phyloP scores from a whole-genome alignment of 2,113 vertebrate species.

The Chaetura pelagica region DNA sequence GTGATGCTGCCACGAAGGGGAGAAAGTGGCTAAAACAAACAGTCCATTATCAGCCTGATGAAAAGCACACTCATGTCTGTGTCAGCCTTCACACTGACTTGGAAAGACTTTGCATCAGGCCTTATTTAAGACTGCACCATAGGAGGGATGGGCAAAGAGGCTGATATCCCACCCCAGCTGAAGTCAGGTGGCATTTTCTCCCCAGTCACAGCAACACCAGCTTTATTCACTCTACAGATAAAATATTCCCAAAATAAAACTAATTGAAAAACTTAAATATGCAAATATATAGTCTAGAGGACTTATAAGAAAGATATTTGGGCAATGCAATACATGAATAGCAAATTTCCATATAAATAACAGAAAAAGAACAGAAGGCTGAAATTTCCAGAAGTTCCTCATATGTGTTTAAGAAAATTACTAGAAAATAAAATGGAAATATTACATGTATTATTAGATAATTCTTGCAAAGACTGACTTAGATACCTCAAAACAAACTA shows the following conservation, averaged over 20 bases:
- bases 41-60: background rate
- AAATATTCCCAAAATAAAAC: background rate
- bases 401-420: background rate
- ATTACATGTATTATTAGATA: background rate
- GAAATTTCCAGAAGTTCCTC: background rate
- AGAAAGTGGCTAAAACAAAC: background rate
- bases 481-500: background rate
- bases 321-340: background rate
- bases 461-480: background rate
- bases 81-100: background rate
- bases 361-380: background rate
- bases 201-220: background rate
- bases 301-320: background rate
- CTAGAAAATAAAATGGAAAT: background rate
- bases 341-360: background rate
- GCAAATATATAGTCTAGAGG: background rate
- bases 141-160: background rate
- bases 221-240: background rate
- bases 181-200: background rate
- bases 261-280: background rate
- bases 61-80: background rate
- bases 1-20: background rate
- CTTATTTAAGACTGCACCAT: accelerated
- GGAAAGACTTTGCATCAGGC: background rate
- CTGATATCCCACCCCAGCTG: background rate